Evolutionary conservation across 2,888 invertebrate genomes (phyloP).

Genomic region (Lithophane socia): DNA sequence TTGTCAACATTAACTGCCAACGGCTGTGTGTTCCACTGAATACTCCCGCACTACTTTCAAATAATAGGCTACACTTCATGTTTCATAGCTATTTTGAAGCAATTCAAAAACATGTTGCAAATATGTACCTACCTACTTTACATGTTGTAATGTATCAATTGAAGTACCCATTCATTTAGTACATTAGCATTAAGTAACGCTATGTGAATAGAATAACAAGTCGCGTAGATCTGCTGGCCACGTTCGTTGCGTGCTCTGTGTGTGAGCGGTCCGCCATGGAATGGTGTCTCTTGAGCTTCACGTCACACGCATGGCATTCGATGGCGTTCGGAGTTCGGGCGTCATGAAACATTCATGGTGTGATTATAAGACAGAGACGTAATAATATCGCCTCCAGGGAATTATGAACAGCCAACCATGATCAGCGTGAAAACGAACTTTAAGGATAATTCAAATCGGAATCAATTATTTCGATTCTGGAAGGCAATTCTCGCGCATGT

Average conservation of each 20-base stretch:
- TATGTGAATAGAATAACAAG: neutral
- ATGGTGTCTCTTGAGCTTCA: neutral
- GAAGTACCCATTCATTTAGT: neutral
- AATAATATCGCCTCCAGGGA: slow-evolving; percentile 5
- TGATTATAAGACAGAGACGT: neutral
- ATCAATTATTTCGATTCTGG: neutral
- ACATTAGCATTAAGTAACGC: neutral
- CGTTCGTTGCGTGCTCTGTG: neutral
- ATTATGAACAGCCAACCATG: slow-evolving; percentile 13
- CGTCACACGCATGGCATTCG: slow-evolving; percentile 12
- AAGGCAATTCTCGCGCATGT: no score
- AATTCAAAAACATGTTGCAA: neutral
- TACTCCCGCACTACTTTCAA: slow-evolving; percentile 1
- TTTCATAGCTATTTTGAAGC: slow-evolving; percentile 1
- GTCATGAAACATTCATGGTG: slow-evolving; percentile 42
- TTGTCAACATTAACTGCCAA: slow-evolving; percentile 3
- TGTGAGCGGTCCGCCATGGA: no score
- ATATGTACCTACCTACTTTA: neutral
- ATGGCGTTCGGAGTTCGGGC: neutral
- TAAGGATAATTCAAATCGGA: neutral
- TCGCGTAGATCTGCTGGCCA: no score
- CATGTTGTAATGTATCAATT: neutral
- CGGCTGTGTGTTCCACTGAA: neutral
- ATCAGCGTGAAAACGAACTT: neutral
- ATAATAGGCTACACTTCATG: slow-evolving; percentile 2